Conservation (phyloP, 2,888 invertebrate genomes). For the Nymphalis polychloros region DNA sequence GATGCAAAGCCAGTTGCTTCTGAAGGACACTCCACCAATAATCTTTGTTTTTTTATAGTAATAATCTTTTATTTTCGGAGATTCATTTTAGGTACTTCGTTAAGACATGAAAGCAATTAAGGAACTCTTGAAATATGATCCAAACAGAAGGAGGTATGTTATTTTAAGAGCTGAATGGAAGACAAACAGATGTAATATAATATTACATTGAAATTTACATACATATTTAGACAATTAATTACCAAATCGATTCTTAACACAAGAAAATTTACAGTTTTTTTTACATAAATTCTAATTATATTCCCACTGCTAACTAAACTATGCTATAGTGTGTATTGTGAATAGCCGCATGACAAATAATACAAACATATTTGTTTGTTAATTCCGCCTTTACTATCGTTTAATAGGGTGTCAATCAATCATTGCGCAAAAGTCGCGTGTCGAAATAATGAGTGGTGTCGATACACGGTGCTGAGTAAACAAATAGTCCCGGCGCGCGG, state of each 20-base stretch:
- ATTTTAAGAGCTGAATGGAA: not conserved
- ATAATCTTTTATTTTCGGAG: not conserved
- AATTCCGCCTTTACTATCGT: slow-evolving; percentile 7
- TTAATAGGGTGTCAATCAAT: slow-evolving; percentile 42
- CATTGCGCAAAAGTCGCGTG: slow-evolving; percentile 59
- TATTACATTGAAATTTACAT: too few species aligned
- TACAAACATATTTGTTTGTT: slow-evolving; percentile 2
- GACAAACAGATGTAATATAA: too few species aligned
- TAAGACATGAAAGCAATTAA: not conserved
- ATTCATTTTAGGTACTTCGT: not conserved
- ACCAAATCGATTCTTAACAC: too few species aligned
- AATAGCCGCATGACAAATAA: not conserved
- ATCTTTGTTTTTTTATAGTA: not conserved
- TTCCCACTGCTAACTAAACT: too few species aligned
- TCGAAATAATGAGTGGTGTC: slow-evolving; percentile 55
- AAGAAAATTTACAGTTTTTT: too few species aligned
- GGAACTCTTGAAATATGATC: not conserved
- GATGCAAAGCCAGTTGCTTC: slow-evolving; percentile 1
- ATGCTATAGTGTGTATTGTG: not conserved
- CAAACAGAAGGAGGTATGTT: not conserved
- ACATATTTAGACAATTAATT: too few species aligned
- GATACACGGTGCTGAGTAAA: slow-evolving; percentile 45
- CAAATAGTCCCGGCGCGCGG: slow-evolving; percentile 46
- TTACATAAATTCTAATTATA: too few species aligned
- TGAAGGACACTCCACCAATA: slow-evolving; percentile 6